Base-by-base conservation (phyloP, 1,140 invertebrate species). In the Phenacoccus solenopsis region DNA sequence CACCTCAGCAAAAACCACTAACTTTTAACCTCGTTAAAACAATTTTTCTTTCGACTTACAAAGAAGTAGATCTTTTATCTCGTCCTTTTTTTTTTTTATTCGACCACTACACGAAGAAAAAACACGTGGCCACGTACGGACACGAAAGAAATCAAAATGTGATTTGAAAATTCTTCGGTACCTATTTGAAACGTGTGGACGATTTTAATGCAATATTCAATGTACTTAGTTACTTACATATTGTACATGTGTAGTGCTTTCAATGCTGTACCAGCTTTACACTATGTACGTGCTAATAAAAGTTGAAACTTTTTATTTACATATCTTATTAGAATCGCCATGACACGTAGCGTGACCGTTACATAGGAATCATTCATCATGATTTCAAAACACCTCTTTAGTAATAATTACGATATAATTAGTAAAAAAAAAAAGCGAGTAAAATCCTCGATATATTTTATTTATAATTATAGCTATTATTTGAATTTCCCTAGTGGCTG, bases 11-110 rank as follows among this genome's bases (percentile, higher is more conserved):
- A 64, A 64, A 64, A 64, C 59, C 59, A 24, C 25, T 20, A 64
- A 64, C 59, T 64, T 64, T 64, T 64, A 64, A 64, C 59, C 25
- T 24, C 21, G 59, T 64, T 64, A 64, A 64, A 64, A 64, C 59
- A 64, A 64, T 64, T 64, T 64, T 64, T 64, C 59, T 64, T 64
- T 25, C 20, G 10, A 16, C 25, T 64, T 25, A 4, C 59, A 64
- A 64, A 64, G 59, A 64, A 27, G 22, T 3, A 64, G 10, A 64
- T 24, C 59, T 64, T 64, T 64, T 20, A 64, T 64, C 59, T 64
- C 25, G 25, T 64, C 13, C 30, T 49, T 49, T 49, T 16, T 49
- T 49, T 49, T 49, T 32, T 32, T 32, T 32, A 32, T 32, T 32
- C 30, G 13, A 49, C 38, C 20, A 49, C 38, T 16, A 16, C 38